Base-by-base conservation (phyloP, 2,797 vertebrate species). In the Anableps anableps region DNA sequence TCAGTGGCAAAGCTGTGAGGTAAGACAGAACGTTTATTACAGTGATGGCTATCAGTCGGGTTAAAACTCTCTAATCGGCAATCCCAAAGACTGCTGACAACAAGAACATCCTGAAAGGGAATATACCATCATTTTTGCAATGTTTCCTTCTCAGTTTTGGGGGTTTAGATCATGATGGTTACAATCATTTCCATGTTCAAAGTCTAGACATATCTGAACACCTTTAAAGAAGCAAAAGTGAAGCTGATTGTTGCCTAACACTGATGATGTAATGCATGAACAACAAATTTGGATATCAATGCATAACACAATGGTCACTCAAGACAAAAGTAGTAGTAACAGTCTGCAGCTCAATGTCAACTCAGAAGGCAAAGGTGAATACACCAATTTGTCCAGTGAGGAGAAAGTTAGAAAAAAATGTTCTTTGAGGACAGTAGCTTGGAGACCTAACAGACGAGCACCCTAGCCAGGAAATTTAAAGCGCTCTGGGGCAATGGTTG, bases 1-100 rank as follows among this genome's bases (percentile, higher is more conserved):
- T 93, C 98, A 99, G 91, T 99, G 98, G 98, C 98, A 99, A 92
- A 98, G 97, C 95, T 99, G 97, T 88, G 98, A 99, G 97, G 98
- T 99, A 96, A 93, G 93, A 70, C 23, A 14, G 16, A 64, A 34
- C 29, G 11, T 34, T 11, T 45, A 43, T 23, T 62, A 23, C 11
- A n/a, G 23, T 19, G 26, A 4, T 58, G 26, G 3, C 13, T 21
- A 19, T 58, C 26, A 58, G 7, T 75, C 14, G 29, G 21, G 21
- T 73, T 17, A 21, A 50, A 50, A 21, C 45, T 21, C 5, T 31
- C 29, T 17, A 31, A 29, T 60, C 5, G 13, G 16, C 58, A 16
- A 43, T 48, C n/a, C 70, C 31, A 48, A 2, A 29, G 16, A 29
- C 26, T 16, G 29, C 60, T 31, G 9, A 62, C n/a, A 47, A 29